phyloP scores from a whole-genome alignment of 2,888 invertebrate species.

The Kryphioiulus occultus region DNA sequence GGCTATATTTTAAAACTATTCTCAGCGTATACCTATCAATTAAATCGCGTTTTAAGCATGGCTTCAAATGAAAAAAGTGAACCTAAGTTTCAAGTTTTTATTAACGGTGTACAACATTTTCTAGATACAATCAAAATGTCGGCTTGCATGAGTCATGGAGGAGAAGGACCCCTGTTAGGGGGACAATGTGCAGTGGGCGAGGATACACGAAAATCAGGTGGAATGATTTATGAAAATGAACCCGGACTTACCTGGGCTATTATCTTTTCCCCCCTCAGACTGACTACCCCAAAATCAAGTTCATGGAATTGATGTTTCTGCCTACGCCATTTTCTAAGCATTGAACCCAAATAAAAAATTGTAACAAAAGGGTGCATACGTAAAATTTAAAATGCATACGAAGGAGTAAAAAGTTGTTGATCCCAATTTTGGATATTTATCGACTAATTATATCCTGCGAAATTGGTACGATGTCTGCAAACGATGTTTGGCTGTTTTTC shows the following conservation, averaged over 20 bases:
- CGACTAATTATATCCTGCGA: neutral
- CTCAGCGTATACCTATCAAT: neutral
- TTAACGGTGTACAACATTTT: neutral
- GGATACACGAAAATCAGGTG: neutral
- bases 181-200: neutral
- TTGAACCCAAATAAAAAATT: slow-evolving; percentile 1
- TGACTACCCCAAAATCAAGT: slow-evolving; percentile 15
- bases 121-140: neutral
- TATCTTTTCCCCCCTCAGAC: slow-evolving; percentile 18
- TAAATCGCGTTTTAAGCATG: neutral
- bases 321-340: slow-evolving; percentile 12
- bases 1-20: neutral
- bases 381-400: neutral
- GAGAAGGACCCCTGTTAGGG: neutral
- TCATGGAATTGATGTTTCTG: slow-evolving; percentile 13
- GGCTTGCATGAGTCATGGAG: neutral
- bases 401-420: slow-evolving; percentile 26
- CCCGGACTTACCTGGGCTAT: slow-evolving; percentile 35
- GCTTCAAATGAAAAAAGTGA: neutral
- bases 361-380: slow-evolving; percentile 3
- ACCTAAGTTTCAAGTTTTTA: neutral
- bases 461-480: neutral
- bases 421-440: neutral
- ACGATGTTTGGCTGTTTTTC: neutral
- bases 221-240: neutral